phyloP scores from a whole-genome alignment of 2,888 invertebrate genomes.

The Creontiades dilutus region DNA sequence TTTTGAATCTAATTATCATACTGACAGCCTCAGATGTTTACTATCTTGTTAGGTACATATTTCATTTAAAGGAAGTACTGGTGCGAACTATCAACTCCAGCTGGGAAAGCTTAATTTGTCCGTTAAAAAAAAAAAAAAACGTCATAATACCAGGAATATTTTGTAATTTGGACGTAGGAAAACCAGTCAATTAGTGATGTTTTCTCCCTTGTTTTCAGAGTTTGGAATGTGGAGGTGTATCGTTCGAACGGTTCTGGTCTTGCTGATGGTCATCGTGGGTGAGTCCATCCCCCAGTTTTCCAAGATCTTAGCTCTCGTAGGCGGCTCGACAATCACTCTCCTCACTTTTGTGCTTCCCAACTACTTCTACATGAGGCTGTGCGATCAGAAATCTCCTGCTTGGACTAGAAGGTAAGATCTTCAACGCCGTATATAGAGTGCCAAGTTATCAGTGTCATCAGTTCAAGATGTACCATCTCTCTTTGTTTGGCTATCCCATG shows the following conservation, averaged over 20 bases:
- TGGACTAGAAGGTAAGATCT: conserved; percentile 80
- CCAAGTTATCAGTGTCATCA: too few relatives aligned
- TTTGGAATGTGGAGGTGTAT: conserved; percentile 82
- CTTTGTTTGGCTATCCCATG: too few relatives aligned
- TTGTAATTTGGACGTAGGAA: background rate
- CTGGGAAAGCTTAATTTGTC: too few relatives aligned
- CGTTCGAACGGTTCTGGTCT: conserved; percentile 82
- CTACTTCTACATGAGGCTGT: conserved; percentile 83
- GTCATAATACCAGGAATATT: background rate
- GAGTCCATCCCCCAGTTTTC: conserved; percentile 86
- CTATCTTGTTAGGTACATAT: too few relatives aligned
- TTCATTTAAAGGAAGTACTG: too few relatives aligned
- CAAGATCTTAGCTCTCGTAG: conserved; percentile 84
- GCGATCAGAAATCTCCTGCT: conserved; percentile 79
- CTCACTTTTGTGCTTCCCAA: conserved; percentile 85
- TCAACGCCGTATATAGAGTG: background rate
- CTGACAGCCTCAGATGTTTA: too few relatives aligned
- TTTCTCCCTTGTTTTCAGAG: conserved; percentile 79
- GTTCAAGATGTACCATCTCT: too few relatives aligned
- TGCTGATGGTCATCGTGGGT: conserved; percentile 83
- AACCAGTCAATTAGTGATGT: background rate
- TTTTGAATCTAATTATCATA: too few relatives aligned
- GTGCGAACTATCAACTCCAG: too few relatives aligned
- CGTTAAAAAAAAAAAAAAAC: too few relatives aligned
- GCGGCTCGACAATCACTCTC: conserved; percentile 85